phyloP scores from a whole-genome alignment of 1,140 invertebrate genomes.

The Bombus superbus region DNA sequence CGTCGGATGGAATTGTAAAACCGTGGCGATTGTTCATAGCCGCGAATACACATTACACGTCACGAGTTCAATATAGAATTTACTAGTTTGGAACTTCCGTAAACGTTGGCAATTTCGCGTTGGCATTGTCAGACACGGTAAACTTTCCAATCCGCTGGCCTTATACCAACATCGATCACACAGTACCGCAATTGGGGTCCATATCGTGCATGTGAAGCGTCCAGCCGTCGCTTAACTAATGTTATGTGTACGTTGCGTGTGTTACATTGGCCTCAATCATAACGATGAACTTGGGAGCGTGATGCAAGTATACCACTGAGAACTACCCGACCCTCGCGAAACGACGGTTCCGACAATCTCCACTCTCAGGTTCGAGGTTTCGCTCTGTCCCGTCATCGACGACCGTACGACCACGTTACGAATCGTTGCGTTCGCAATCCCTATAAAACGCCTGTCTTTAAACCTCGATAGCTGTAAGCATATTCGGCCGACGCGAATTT shows the following conservation, averaged over 20 bases:
- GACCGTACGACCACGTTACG: too few species aligned
- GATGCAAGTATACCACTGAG: conserved; percentile 36
- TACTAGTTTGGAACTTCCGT: background rate
- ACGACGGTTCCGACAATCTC: conserved; percentile 4
- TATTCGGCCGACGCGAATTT: too few species aligned
- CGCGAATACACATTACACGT: background rate
- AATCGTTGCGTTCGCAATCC: background rate
- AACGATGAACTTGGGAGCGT: conserved; percentile 36
- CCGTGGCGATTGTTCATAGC: background rate
- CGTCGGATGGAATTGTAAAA: background rate
- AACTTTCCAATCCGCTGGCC: conserved; percentile 35
- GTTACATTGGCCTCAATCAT: conserved; percentile 45
- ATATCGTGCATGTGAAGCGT: conserved; percentile 20
- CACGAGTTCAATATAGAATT: background rate
- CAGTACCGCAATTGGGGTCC: conserved; percentile 33
- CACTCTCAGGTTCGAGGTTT: too few species aligned
- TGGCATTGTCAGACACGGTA: conserved; percentile 27
- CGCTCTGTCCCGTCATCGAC: background rate
- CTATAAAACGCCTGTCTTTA: background rate
- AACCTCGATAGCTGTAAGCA: too few species aligned
- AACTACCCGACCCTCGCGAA: background rate
- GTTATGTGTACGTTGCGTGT: conserved; percentile 25
- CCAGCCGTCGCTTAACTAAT: conserved; percentile 40
- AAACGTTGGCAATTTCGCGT: conserved; percentile 24
- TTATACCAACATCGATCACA: conserved; percentile 39